Evolutionary conservation across 2,797 vertebrate genomes (phyloP), one percentile per base, ranked within the genome.

Genomic region (Propithecus deckenii): DNA sequence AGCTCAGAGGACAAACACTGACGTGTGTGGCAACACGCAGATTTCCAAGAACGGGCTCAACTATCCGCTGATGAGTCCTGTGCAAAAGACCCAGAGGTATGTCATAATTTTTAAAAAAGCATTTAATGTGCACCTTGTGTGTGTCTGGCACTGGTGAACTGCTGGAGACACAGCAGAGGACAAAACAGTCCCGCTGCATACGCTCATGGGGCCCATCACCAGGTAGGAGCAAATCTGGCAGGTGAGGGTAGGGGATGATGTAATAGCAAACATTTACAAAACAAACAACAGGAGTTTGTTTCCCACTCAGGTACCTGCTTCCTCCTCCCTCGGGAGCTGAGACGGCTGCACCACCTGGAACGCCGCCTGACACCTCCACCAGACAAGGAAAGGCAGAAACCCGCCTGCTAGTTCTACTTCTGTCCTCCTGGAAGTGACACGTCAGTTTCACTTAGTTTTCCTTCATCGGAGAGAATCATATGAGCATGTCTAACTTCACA

Each of bases 271-370:
- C 17, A 46, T 1, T 23, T 9, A 38, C 11, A 18, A 41, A 83
- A 18, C 3, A 10, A 57, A 32, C 12, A 32, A n/a, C 1, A 0
- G 2, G 0, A 0, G 1, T 4, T 3, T 9, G 7, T 18, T 55
- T 75, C 30, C 38, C 48, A 32, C 32, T 41, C 13, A 22, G 43
- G 28, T 25, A 57, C 6, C 1, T 9, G 32, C 4, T 10, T 50
- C 52, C 20, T 35, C n/a, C 38, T 35, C 38, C 32, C 46, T n/a
- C 22, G 20, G 50, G n/a, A 48, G 63, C 14, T 0, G 1, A 25
- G 25, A 76, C 30, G 28, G 48, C 4, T 22, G 9, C 13, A 2
- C 35, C 67, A 63, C 35, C 0, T 4, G 38, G 13, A 41, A 41
- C 4, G 6, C 9, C 2, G 9, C n/a, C 6, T 2, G 43, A 59